Evolutionary conservation across 2,113 vertebrate genomes (phyloP).

Genomic region (Syrrhaptes paradoxus): DNA sequence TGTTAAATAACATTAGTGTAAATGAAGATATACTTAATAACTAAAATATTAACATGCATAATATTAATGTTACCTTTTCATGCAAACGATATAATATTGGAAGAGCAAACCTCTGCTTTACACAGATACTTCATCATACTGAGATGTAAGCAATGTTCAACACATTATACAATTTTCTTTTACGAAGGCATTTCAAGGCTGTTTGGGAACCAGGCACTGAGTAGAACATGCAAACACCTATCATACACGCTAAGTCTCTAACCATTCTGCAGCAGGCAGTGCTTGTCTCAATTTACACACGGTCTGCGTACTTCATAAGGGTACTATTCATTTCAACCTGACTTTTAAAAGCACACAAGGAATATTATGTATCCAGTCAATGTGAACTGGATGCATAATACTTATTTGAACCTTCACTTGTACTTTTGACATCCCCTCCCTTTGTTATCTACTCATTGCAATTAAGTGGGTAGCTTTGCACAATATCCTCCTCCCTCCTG

Average conservation of each 20-base stretch:
- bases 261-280: not conserved
- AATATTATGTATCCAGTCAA: not conserved
- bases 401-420: not conserved
- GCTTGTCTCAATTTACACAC: not conserved
- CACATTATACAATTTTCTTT: not conserved
- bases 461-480: not conserved
- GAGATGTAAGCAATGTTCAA: not conserved
- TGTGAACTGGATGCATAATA: not conserved
- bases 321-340: not conserved
- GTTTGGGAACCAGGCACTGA: not conserved
- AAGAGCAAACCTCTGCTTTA: not conserved
- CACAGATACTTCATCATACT: not conserved
- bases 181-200: not conserved
- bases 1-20: not conserved
- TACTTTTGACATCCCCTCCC: not conserved
- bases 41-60: not conserved
- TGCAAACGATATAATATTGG: not conserved
- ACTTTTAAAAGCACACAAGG: not conserved
- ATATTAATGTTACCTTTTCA: not conserved
- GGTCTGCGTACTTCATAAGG: not conserved
- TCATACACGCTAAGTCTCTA: not conserved
- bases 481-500: not conserved
- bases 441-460: not conserved
- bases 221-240: not conserved
- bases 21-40: not conserved